These are phyloP conservation scores for Atethmia centrago DNA, from an alignment of 2,888 invertebrate genomes.

Conservation along the genomic window DNA sequence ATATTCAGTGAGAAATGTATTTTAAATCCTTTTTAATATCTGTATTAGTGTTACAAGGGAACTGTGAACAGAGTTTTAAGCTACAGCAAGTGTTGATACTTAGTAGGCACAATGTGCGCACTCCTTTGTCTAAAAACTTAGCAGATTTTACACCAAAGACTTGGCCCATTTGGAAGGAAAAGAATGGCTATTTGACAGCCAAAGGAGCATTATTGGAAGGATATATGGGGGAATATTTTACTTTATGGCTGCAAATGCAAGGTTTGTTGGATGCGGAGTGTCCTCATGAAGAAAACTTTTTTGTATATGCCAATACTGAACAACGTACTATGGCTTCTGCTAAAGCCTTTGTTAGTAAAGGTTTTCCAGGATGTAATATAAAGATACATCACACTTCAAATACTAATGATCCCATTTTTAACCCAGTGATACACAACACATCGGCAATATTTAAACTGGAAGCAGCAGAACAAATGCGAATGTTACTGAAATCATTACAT, in stretches of 20 bases:
- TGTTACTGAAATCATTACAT: conserved; percentile 70
- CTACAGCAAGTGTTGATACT: conserved; percentile 80
- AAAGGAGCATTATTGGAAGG: conserved; percentile 82
- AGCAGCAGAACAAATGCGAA: conserved; percentile 76
- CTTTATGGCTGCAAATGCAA: conserved; percentile 73
- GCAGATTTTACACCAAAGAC: conserved; percentile 73
- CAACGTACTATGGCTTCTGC: conserved; percentile 83
- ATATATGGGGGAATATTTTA: conserved; percentile 79
- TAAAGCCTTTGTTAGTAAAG: conserved; percentile 77
- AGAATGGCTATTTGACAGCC: conserved; percentile 78
- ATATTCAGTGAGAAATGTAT: conserved; percentile 40
- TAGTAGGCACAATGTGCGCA: conserved; percentile 82
- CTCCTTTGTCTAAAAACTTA: conserved; percentile 79
- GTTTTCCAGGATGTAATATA: conserved; percentile 80
- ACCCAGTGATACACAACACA: conserved; percentile 81
- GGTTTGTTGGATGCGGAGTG: conserved; percentile 71
- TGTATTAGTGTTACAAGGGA: conserved; percentile 39
- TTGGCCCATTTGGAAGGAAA: conserved; percentile 82
- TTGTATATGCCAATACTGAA: conserved; percentile 81
- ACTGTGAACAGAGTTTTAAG: conserved; percentile 43
- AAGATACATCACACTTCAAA: conserved; percentile 75
- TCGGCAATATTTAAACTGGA: conserved; percentile 73
- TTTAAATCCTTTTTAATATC: conserved; percentile 32
- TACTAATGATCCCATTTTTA: conserved; percentile 78
- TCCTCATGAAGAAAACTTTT: conserved; percentile 78